Conservation (phyloP, 92 coral and sea anemone species). For the Phenganax stokvisi region DNA sequence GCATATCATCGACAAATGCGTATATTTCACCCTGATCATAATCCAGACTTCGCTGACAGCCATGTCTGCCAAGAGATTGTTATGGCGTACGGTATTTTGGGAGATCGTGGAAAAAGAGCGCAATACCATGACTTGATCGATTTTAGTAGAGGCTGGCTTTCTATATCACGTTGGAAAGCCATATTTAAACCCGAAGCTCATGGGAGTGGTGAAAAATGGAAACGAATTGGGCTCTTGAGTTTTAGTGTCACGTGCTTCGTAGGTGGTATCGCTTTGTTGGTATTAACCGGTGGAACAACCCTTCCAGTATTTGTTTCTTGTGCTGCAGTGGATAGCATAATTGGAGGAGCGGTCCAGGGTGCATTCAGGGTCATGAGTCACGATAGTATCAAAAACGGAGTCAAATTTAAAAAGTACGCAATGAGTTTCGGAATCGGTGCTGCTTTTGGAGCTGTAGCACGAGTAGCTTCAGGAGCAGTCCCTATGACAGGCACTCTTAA, state of each 20-base stretch:
- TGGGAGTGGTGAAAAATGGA: neutral
- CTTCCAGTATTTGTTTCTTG: constrained; percentile 1
- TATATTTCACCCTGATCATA: constrained; percentile 27
- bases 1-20: constrained; percentile 19
- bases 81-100: constrained; percentile 20
- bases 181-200: constrained; percentile 28
- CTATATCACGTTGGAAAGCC: constrained; percentile 12
- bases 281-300: constrained; percentile 9
- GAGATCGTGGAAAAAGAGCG: constrained; percentile 29
- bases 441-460: constrained; percentile 12
- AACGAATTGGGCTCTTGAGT: constrained; percentile 11
- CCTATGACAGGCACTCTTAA: neutral
- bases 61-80: constrained; percentile 15
- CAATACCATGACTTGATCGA: constrained; percentile 16
- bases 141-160: constrained; percentile 15
- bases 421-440: constrained; percentile 12
- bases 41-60: constrained; percentile 2
- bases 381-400: constrained; percentile 13
- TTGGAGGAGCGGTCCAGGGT: constrained; percentile 24
- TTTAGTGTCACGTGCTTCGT: neutral
- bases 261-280: constrained; percentile 5
- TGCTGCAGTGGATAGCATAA: neutral
- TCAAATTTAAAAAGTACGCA: neutral
- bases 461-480: constrained; percentile 18
- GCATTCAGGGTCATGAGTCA: neutral